Evolutionary conservation across 2,888 invertebrate species (phyloP), one percentile per base, ranked within the genome.

Genomic region (Portevinia maculata): DNA sequence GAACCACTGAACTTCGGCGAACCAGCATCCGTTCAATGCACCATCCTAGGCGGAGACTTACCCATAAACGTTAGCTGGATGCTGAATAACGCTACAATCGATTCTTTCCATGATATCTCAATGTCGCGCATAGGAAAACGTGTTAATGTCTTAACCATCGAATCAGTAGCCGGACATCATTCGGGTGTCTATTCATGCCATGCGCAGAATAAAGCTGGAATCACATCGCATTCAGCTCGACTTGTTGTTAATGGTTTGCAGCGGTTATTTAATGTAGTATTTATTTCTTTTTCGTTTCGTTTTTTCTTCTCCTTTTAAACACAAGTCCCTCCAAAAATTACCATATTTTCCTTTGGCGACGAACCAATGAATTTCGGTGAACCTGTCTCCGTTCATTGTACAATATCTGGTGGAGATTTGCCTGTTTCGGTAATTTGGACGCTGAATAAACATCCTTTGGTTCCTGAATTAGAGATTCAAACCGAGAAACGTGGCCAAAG

Each of bases 401-500:
- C 93, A 64, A 93, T 94, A 85, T 92, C 94, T 84, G 94, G 94
- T 88, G 96, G 97, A 81, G 96, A 97, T 91, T 92, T 95, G 86
- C 96, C 96, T 9, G 92, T 97, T 83, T 93, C 92, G 84, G 94
- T 97, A 81, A 92, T 92, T 59, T 97, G 97, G 96, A 93, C 93
- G 85, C 92, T 95, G 83, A 93, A 94, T 87, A 92, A 92, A 17
- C 89, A 89, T 90, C 91, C 86, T 78, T 88, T 88, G 84, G 85
- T 88, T 67, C 87, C 89, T 30, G 87, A 88, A 32, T 89, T 89
- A 84, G 89, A 89, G 65, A 87, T 90, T 79, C 86, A 88, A 37
- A 89, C 88, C n/a, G 89, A 89, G 62, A 90, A 87, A 85, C 87
- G 90, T 86, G 92, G 92, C 67, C 91, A 92, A 86, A 90, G 92